Conservation (phyloP, 2,113 vertebrate species). For the Cromileptes altivelis region DNA sequence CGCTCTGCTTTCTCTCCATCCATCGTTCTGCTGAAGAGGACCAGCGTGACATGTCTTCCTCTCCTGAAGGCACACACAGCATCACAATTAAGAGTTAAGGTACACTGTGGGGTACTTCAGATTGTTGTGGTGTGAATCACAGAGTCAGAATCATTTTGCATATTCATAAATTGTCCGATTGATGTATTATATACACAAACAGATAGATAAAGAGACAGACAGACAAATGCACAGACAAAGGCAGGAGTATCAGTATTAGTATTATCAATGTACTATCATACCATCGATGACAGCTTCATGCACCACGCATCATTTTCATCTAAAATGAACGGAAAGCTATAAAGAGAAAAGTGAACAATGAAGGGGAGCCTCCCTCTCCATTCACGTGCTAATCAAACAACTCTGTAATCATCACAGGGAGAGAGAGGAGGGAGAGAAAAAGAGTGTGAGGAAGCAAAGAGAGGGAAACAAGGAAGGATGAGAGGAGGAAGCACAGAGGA, state of each 20-base stretch:
- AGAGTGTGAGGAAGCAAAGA: neutral
- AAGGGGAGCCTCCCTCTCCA: neutral
- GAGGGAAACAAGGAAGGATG: neutral
- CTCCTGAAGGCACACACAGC: conserved; percentile 59
- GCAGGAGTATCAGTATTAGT: neutral
- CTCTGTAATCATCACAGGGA: conserved; percentile 2
- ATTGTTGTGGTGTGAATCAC: neutral
- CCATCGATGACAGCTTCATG: neutral
- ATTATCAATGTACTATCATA: neutral
- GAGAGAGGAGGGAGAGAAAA: conserved; percentile 1
- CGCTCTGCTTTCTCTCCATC: conserved; percentile 52
- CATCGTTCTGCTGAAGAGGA: conserved; percentile 62
- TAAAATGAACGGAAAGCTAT: conserved; percentile 9
- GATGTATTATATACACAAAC: neutral
- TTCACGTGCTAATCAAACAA: conserved; percentile 14
- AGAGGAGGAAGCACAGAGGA: neutral
- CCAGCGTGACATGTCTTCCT: conserved; percentile 64
- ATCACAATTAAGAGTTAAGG: conserved; percentile 18
- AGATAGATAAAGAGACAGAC: neutral
- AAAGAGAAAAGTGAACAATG: conserved; percentile 3
- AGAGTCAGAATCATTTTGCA: neutral
- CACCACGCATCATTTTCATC: conserved; percentile 1
- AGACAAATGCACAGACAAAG: neutral
- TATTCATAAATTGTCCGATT: neutral
- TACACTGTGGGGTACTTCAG: neutral